Base-by-base conservation (phyloP, 2,888 invertebrate genomes). In the Drosophila austrosaltans region DNA sequence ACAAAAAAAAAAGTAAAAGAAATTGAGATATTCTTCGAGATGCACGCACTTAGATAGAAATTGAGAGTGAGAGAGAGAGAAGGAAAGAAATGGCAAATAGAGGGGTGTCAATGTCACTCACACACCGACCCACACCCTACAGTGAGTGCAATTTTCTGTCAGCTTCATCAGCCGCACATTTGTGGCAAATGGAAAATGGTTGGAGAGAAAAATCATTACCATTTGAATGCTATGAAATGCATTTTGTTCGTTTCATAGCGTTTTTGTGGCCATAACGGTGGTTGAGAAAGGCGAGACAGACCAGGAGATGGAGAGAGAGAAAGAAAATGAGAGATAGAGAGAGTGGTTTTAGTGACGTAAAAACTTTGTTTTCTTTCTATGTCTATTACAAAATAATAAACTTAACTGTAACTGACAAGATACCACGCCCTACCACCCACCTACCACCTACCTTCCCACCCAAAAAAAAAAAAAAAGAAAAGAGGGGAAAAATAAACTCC, bases 161-260 rank as follows among this genome's bases (percentile, higher is more conserved):
- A 65, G 69, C 63, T 72, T 76, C 40, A 48, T 48, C 48, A 48
- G 79, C 66, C 76, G 72, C 74, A 71, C 77, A 79, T 78, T 80
- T 80, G 77, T 62, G 77, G 69, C 36, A 68, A 76, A 69, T 80
- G 72, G 16, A 16, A 80, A 77, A 78, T 80, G 70, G 68, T 77
- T 66, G 72, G 77, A 77, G 69, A 74, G 71, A 71, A 80, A 78
- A 80, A 80, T 74, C 75, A 78, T 78, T 80, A 80, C 74, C 74
- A 79, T 78, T 79, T 79, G 78, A 79, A 77, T 78, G 80, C 71
- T 78, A 72, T 78, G 77, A 80, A 77, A 74, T 77, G 73, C 70
- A 66, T 77, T 74, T 56, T 60, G 58, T 48, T 69, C 58, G 72
- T 44, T 59, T 65, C 40, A 42, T 2, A 16, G 53, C 1, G 62